phyloP scores from a whole-genome alignment of 2,797 vertebrate genomes.

The Pantherophis alleghaniensis region DNA sequence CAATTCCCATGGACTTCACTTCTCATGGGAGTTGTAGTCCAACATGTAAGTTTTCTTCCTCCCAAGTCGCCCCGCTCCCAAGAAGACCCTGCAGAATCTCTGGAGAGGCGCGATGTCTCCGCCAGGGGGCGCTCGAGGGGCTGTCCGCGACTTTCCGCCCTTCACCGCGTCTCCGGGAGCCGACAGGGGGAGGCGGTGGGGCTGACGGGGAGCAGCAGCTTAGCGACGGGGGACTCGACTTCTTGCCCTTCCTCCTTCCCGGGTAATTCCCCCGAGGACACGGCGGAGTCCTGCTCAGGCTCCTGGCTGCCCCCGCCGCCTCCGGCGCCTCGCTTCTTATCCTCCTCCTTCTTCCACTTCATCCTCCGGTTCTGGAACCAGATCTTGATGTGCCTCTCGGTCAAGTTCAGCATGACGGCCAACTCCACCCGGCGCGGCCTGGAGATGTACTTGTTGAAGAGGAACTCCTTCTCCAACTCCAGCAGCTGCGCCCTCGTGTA shows the following conservation, averaged over 20 bases:
- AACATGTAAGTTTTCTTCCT: not conserved
- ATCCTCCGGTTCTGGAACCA: slow-evolving; percentile 96
- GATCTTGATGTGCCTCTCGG: slow-evolving; percentile 97
- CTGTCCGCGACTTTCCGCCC: not conserved
- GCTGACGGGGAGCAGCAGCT: slow-evolving; percentile 51
- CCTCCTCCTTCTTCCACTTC: slow-evolving; percentile 99
- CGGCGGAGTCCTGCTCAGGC: slow-evolving; percentile 89
- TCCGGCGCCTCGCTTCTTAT: slow-evolving; percentile 79
- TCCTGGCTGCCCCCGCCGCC: slow-evolving; percentile 56
- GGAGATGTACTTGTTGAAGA: slow-evolving; percentile 98
- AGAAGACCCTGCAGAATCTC: no score
- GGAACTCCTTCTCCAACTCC: slow-evolving; percentile 96
- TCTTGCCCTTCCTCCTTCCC: slow-evolving; percentile 73
- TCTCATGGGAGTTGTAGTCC: not conserved
- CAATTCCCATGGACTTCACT: not conserved
- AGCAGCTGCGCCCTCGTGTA: slow-evolving; percentile 96
- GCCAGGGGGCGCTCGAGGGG: not conserved
- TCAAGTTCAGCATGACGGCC: slow-evolving; percentile 93
- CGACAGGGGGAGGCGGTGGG: slow-evolving; percentile 71
- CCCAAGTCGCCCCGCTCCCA: no score
- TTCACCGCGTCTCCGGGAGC: slow-evolving; percentile 70
- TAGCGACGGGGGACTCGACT: slow-evolving; percentile 8
- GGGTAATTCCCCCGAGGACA: slow-evolving; percentile 84
- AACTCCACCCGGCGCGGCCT: slow-evolving; percentile 93
- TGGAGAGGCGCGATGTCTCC: not conserved